Percentiles rank a stretch among this genome's conserved stretches.
phyloP scores from a whole-genome alignment of 2,113 vertebrate genomes.

The Cyprinodon tularosa region DNA sequence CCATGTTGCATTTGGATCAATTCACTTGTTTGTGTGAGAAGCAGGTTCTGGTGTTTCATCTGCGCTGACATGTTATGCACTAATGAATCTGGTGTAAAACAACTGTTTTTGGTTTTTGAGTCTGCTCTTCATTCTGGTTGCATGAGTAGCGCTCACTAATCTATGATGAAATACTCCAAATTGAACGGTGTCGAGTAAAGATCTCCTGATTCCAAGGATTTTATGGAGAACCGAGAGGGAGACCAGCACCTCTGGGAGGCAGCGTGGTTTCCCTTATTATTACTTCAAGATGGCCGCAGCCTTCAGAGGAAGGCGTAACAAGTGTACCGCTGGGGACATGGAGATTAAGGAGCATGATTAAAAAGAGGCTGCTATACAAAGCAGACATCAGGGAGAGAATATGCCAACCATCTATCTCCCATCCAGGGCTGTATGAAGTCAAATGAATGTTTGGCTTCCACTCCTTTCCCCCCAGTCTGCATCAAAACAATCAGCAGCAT shows the following conservation, averaged over 20 bases:
- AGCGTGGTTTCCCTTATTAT: conserved; percentile 49
- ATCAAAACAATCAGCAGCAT: conserved; percentile 25
- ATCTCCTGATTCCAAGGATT: conserved; percentile 45
- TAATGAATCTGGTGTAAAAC: conserved; percentile 37
- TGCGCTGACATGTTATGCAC: conserved; percentile 14
- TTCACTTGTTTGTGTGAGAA: conserved; percentile 46
- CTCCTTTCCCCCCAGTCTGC: conserved; percentile 21
- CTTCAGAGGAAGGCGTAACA: conserved; percentile 40
- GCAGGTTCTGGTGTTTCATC: conserved; percentile 38
- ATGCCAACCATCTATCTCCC: conserved; percentile 11
- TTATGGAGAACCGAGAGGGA: conserved; percentile 19
- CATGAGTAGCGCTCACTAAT: conserved; percentile 20
- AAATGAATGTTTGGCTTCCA: conserved; percentile 9
- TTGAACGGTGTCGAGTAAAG: conserved; percentile 56
- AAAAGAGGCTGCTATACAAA: conserved; percentile 23
- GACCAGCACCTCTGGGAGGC: conserved; percentile 41
- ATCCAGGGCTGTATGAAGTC: conserved; percentile 16
- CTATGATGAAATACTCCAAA: conserved; percentile 32
- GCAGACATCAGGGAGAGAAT: conserved; percentile 9
- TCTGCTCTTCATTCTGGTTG: conserved; percentile 35
- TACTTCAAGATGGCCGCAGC: conserved; percentile 57
- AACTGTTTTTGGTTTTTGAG: conserved; percentile 20
- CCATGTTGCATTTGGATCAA: conserved; percentile 26
- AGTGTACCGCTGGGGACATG: conserved; percentile 40
- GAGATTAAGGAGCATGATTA: conserved; percentile 43